phyloP scores from a whole-genome alignment of 1,140 invertebrate genomes.

The Tetramorium simillimum region DNA sequence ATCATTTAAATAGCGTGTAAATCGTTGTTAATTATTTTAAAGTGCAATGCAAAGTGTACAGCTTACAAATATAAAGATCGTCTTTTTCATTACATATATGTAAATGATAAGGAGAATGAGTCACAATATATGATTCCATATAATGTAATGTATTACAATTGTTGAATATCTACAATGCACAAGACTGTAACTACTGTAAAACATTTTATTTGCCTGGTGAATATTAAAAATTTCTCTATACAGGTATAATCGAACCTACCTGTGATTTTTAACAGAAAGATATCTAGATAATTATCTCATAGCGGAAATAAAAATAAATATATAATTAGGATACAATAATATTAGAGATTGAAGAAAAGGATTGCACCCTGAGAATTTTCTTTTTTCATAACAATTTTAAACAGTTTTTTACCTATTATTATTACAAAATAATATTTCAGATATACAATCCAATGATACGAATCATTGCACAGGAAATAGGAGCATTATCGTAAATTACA shows the following conservation, averaged over 20 bases:
- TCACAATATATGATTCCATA: constrained; percentile 44
- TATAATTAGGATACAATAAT: constrained; percentile 43
- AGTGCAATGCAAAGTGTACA: constrained; percentile 13
- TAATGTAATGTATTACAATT: constrained; percentile 49
- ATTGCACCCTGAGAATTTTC: constrained; percentile 54
- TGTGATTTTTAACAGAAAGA: constrained; percentile 52
- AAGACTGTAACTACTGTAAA: constrained; percentile 50
- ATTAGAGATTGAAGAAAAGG: constrained; percentile 38
- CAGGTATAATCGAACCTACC: constrained; percentile 34
- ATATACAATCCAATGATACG: constrained; percentile 49
- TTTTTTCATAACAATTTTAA: constrained; percentile 52
- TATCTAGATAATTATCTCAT: constrained; percentile 24
- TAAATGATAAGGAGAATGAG: constrained; percentile 48
- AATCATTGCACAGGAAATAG: constrained; percentile 43
- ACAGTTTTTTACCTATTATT: constrained; percentile 50
- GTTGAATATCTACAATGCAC: constrained; percentile 53
- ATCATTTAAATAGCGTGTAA: neutral
- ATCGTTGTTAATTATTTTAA: constrained; percentile 1
- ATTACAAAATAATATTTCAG: constrained; percentile 43
- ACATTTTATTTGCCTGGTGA: constrained; percentile 52
- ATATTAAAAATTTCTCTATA: constrained; percentile 27
- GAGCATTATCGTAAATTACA: constrained; percentile 50
- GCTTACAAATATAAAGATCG: constrained; percentile 6
- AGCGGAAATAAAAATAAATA: constrained; percentile 33
- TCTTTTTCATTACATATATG: constrained; percentile 18